Evolutionary conservation across 2,888 invertebrate species (phyloP), one percentile per base, ranked within the genome.

Genomic region (Zeuzera pyrina): DNA sequence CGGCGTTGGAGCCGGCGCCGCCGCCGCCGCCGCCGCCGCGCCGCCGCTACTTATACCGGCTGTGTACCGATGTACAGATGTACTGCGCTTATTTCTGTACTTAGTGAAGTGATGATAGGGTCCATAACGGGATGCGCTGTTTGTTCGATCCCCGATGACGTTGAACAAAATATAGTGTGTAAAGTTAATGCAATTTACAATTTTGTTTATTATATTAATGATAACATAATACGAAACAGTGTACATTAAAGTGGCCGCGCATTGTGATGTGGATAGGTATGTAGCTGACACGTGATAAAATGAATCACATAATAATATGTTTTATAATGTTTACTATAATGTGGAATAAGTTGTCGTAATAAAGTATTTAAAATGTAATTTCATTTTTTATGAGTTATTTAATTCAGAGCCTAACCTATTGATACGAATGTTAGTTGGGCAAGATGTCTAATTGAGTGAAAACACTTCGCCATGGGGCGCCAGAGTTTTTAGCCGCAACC

Each of bases 301-400:
- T 72, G 73, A 74, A 81, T 79, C 79, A 76, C 81, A 76, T 61
- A 73, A 67, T 79, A 76, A 77, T 72, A 74, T 81, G 76, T 81
- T 81, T 26, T 81, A 79, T 71, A 78, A 81, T 81, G 76, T 81
- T 77, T 78, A 79, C 77, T 77, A 74, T 71, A 67, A 67, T 78
- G 74, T 81, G 79, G 76, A 72, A 74, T 79, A 79, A 81, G 81
- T 81, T 83, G 74, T 81, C 81, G 69, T 78, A 83, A 83, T 83
- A 83, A 83, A 83, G 79, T 81, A 81, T 83, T 81, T 81, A 78
- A 81, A 79, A n/a, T n/a, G 77, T 77, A 78, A 74, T 73, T 77
- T 77, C 64, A 70, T 66, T 68, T 60, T 57, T 57, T 57, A 63
- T 67, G 74, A 71, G 66, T 83, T 83, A 74, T 77, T 66, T 50